phyloP scores from a whole-genome alignment of 1,140 invertebrate genomes.

The Batillaria attramentaria region DNA sequence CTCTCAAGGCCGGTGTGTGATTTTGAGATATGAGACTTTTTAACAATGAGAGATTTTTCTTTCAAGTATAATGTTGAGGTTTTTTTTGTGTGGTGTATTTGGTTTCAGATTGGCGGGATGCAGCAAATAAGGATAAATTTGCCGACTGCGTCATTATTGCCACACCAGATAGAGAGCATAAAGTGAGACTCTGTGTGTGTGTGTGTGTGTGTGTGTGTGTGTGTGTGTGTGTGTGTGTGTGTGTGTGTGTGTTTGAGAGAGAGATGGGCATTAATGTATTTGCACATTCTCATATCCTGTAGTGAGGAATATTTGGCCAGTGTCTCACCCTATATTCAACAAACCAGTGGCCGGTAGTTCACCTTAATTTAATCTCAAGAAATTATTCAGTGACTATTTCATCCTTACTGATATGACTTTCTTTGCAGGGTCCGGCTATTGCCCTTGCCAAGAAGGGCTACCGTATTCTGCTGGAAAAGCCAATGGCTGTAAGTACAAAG shows the following conservation, averaged over 20 bases:
- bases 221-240: too few relatives aligned
- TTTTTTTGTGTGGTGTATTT: neutral
- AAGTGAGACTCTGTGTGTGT: too few relatives aligned
- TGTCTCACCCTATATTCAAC: too few relatives aligned
- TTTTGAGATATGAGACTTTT: neutral
- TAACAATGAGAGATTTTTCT: neutral
- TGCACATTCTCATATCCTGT: neutral
- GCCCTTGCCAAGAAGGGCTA: slow-evolving; percentile 73
- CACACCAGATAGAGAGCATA: slow-evolving; percentile 71
- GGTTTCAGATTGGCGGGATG: slow-evolving; percentile 62
- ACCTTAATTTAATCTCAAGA: too few relatives aligned
- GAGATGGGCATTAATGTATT: neutral
- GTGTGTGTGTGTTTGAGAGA: too few relatives aligned
- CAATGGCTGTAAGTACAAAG: slow-evolving; percentile 72
- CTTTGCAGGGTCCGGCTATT: slow-evolving; percentile 70
- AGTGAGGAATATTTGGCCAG: too few relatives aligned
- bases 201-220: too few relatives aligned
- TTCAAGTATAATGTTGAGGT: neutral
- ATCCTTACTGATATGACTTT: slow-evolving; percentile 19
- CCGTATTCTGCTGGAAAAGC: slow-evolving; percentile 74
- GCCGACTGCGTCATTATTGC: slow-evolving; percentile 72
- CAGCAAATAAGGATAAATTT: slow-evolving; percentile 64
- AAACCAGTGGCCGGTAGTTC: too few relatives aligned
- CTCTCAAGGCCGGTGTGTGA: neutral
- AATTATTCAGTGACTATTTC: too few relatives aligned